Evolutionary conservation across 2,113 vertebrate genomes (phyloP), one percentile per base, ranked within the genome.

Genomic region (Alaudala cheleensis): DNA sequence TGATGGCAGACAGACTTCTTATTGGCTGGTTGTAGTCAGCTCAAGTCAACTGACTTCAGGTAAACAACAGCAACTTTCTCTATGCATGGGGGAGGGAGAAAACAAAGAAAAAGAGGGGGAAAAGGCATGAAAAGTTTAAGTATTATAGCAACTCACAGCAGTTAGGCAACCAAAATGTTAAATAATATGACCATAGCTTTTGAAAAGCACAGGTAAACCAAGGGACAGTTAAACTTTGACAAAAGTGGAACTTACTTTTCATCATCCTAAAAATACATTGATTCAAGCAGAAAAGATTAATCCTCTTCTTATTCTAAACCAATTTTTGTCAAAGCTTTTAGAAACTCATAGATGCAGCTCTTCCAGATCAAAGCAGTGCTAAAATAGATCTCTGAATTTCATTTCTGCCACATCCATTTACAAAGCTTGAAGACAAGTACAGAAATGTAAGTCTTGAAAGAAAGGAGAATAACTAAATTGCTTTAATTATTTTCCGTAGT

Each of bases 51-150:
- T 39, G 28, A 86, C 12, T 77, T 72, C 67, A 72, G 23, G 44
- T 28, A 15, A 79, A 79, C 64, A 82, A 44, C 17, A 81, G 7
- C 26, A 79, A 51, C 6, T 57, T 66, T 79, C 29, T n/a, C 29
- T 69, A 11, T 14, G 14, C 7, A 21, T 7, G 1, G 5, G 4
- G 11, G 9, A 21, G 6, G 18, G 5, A 17, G 11, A 39, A 18
- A 53, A 33, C 6, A 5, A 60, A 60, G 24, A 9, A 39, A 29
- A 16, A 14, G 7, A 20, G 4, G 14, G 14, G 50, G 84, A 84
- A 81, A 65, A 44, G 12, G 33, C 9, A 80, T 82, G 28, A 62
- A 79, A 74, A 61, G 11, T 24, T 40, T 31, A 57, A 45, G 10
- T 21, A 5, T 26, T 67, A 71, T 1, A 57, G 37, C 17, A 77